Percentiles rank a stretch among this genome's conserved stretches.
These are phyloP conservation scores for Hypanus sabinus DNA, from an alignment of 2,113 vertebrate genomes.

Conservation along the genomic window DNA sequence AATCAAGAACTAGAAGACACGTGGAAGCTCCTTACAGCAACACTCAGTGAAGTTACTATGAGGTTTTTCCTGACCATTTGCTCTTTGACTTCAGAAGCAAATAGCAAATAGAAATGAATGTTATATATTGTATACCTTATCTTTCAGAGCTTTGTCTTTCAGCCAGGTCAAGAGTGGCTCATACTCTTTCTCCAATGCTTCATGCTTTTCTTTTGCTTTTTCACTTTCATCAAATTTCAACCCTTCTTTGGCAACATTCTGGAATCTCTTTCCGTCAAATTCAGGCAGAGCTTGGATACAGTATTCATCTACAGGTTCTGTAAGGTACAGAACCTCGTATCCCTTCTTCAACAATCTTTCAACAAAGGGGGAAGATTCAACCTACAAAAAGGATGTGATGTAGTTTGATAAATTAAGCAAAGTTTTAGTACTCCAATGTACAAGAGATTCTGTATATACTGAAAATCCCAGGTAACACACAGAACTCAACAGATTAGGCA, in stretches of 20 bases:
- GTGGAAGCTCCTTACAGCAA: too few species aligned
- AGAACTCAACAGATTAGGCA: too few species aligned
- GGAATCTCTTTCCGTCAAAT: constrained; percentile 94
- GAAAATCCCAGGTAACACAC: too few species aligned
- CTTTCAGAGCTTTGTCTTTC: constrained; percentile 90
- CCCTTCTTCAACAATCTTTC: constrained; percentile 91
- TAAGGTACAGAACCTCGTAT: constrained; percentile 95
- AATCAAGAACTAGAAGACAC: neutral
- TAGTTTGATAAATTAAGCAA: neutral
- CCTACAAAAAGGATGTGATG: constrained; percentile 52
- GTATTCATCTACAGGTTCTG: constrained; percentile 95
- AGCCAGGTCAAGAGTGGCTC: constrained; percentile 92
- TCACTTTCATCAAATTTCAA: constrained; percentile 94
- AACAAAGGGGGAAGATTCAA: constrained; percentile 91
- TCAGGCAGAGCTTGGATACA: constrained; percentile 95
- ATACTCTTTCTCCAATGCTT: constrained; percentile 82
- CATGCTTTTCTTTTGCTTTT: constrained; percentile 81
- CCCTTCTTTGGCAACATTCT: constrained; percentile 96
- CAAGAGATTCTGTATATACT: too few species aligned
- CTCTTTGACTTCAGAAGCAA: neutral
- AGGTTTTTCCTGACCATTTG: neutral
- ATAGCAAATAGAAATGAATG: too few species aligned
- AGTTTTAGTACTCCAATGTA: too few species aligned
- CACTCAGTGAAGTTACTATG: neutral
- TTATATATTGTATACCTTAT: constrained; percentile 64